These are phyloP conservation scores for Porites divaricata DNA, from an alignment of 92 coral and sea anemone genomes.

Conservation along the genomic window DNA sequence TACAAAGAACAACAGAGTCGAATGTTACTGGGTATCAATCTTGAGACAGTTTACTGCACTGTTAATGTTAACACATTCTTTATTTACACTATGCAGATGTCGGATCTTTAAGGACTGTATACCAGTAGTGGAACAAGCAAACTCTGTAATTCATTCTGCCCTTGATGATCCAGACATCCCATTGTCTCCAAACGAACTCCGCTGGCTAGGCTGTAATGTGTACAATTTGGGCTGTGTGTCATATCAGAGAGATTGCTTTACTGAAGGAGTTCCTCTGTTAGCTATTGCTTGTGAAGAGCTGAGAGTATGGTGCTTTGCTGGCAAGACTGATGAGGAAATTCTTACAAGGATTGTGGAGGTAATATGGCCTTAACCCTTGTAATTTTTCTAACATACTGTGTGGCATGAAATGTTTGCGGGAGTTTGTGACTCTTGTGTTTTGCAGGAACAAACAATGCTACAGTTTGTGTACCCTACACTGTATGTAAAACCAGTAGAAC, in stretches of 20 bases:
- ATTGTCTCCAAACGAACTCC: conserved; percentile 62
- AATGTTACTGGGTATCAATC: too few relatives aligned
- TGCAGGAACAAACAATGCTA: too few relatives aligned
- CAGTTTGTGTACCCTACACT: too few relatives aligned
- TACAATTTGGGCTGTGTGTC: conserved; percentile 76
- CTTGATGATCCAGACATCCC: conserved; percentile 39
- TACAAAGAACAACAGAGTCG: too few relatives aligned
- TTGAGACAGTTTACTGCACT: too few relatives aligned
- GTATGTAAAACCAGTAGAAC: too few relatives aligned
- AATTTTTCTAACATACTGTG: too few relatives aligned
- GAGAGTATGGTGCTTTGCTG: conserved; percentile 74
- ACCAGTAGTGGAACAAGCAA: conserved; percentile 44
- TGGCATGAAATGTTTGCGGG: too few relatives aligned
- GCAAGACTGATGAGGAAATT: conserved; percentile 22
- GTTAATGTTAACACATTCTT: too few relatives aligned
- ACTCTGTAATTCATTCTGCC: conserved; percentile 44
- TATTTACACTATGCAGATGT: conserved; percentile 3
- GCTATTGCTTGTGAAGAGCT: conserved; percentile 79
- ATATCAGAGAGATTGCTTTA: conserved; percentile 68
- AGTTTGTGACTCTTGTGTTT: too few relatives aligned
- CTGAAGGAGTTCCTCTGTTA: conserved; percentile 75
- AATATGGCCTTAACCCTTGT: too few relatives aligned
- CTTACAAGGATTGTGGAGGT: conserved; percentile 23
- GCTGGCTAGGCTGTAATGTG: conserved; percentile 70
- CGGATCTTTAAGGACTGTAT: conserved; percentile 39